Percentiles rank a stretch among this genome's conserved stretches.
Evolutionary conservation across 2,888 invertebrate genomes (phyloP).

Genomic region (Myathropa florea): DNA sequence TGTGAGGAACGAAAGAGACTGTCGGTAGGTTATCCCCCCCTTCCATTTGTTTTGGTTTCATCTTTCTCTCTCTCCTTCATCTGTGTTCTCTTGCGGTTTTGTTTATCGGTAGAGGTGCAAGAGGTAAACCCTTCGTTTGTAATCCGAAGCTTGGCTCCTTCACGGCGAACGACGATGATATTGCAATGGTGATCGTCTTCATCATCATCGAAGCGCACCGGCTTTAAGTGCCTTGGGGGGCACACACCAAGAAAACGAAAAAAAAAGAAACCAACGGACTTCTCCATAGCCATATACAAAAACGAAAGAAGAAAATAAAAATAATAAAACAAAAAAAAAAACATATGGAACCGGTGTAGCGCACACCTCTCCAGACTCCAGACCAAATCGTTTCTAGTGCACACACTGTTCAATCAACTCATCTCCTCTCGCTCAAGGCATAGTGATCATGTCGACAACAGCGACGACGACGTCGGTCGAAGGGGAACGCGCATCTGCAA

Average conservation of each 20-base stretch:
- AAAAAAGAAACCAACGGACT: conserved; percentile 43
- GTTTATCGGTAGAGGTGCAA: conserved; percentile 53
- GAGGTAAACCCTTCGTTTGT: conserved; percentile 48
- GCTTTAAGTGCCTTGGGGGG: conserved; percentile 45
- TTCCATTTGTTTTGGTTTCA: conserved; percentile 8
- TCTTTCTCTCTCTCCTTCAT: background rate
- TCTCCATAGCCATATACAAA: background rate
- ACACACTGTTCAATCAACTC: conserved; percentile 44
- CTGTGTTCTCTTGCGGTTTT: conserved; percentile 31
- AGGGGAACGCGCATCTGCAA: conserved; percentile 69
- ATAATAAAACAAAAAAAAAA: conserved; percentile 25
- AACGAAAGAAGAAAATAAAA: background rate
- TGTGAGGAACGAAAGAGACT: conserved; percentile 26
- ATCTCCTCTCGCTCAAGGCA: conserved; percentile 26
- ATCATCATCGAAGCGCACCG: conserved; percentile 27
- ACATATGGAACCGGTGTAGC: conserved; percentile 53
- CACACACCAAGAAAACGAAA: background rate
- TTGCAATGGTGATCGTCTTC: conserved; percentile 55
- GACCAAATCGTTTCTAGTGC: conserved; percentile 18
- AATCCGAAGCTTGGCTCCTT: conserved; percentile 49
- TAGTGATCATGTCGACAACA: conserved; percentile 48
- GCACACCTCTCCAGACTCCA: conserved; percentile 60
- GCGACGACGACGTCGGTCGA: conserved; percentile 3
- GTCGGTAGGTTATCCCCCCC: conserved; percentile 13
- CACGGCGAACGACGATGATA: conserved; percentile 27